Conservation (phyloP, 2,113 vertebrate species). For the Oncorhynchus nerka region DNA sequence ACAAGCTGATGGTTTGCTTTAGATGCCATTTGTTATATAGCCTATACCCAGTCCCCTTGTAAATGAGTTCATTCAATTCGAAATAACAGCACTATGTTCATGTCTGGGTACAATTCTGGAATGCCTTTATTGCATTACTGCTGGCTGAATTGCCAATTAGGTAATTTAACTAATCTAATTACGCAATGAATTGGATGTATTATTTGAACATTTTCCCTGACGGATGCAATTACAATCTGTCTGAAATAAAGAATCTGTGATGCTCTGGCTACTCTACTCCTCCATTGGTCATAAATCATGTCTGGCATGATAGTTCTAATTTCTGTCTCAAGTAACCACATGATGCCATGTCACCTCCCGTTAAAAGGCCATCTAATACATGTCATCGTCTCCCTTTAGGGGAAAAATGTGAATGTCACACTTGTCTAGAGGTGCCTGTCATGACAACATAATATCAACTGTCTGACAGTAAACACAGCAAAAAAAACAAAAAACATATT, state of each 20-base stretch:
- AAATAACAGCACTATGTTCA: slow-evolving; percentile 37
- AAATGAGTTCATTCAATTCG: slow-evolving; percentile 8
- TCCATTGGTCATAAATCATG: slow-evolving; percentile 29
- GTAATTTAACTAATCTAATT: slow-evolving; percentile 60
- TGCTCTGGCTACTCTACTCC: slow-evolving; percentile 30
- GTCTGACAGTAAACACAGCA: not conserved
- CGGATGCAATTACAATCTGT: slow-evolving; percentile 31
- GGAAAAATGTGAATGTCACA: not conserved
- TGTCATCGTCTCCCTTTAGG: not conserved
- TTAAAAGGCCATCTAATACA: slow-evolving; percentile 8
- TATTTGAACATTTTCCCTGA: slow-evolving; percentile 52
- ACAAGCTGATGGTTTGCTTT: too few relatives aligned
- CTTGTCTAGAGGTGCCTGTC: not conserved
- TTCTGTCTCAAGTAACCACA: slow-evolving; percentile 17
- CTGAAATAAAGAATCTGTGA: slow-evolving; percentile 44
- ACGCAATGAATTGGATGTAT: slow-evolving; percentile 55
- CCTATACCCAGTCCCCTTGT: not conserved
- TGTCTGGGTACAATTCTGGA: slow-evolving; percentile 37
- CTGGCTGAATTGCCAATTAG: not conserved
- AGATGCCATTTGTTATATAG: not conserved
- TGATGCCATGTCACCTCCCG: slow-evolving; percentile 26
- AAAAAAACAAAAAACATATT: not conserved
- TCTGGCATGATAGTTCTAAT: slow-evolving; percentile 26
- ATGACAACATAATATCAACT: not conserved
- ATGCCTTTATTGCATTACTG: too few relatives aligned